A percentile compares a stretch with the other conserved stretches of the same genome.
Evolutionary conservation across 1,140 invertebrate genomes (phyloP).

Genomic region (Lycorma delicatula): DNA sequence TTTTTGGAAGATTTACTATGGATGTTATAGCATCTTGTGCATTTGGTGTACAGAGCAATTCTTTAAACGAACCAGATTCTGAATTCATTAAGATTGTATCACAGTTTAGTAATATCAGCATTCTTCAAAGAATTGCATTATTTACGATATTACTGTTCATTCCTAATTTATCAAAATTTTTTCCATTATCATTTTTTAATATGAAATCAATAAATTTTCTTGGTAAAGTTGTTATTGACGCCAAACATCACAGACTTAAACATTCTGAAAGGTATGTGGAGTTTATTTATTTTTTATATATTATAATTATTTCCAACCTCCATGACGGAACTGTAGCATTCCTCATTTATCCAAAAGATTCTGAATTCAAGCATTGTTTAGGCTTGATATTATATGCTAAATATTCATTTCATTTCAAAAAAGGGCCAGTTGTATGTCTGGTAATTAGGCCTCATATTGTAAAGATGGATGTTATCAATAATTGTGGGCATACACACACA

Average conservation of each 20-base stretch:
- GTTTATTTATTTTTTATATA: not conserved
- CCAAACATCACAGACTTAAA: conserved; percentile 8
- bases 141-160: conserved; percentile 21
- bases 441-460: no score
- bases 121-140: conserved; percentile 15
- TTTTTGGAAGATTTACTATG: conserved; percentile 42
- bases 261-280: not conserved
- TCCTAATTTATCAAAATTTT: conserved; percentile 18
- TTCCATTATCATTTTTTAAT: conserved; percentile 24
- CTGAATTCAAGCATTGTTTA: no score
- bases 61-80: conserved; percentile 42
- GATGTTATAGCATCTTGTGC: conserved; percentile 48
- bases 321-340: not conserved
- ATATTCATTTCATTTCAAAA: no score
- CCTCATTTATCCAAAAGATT: no score
- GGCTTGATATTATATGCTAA: no score
- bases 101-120: conserved; percentile 17
- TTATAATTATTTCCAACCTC: not conserved
- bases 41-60: conserved; percentile 48
- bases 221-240: conserved; percentile 16
- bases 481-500: no score
- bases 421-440: no score
- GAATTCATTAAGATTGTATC: conserved; percentile 34
- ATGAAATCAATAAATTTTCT: conserved; percentile 20
- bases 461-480: no score